These are phyloP conservation scores for Trogon melanurus DNA, from an alignment of 2,113 vertebrate genomes.

Conservation along the genomic window DNA sequence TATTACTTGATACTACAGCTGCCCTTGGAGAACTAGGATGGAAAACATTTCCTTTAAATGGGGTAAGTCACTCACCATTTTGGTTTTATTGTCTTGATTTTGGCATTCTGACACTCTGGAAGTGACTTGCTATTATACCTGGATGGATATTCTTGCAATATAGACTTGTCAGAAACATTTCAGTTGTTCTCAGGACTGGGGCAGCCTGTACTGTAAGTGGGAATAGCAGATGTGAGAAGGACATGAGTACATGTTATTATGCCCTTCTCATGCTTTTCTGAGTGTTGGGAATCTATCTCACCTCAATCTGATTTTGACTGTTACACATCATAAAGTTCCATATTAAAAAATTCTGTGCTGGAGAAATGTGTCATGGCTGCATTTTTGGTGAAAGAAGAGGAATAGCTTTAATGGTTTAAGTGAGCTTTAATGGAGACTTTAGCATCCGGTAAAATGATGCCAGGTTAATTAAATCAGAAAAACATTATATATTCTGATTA, in stretches of 20 bases:
- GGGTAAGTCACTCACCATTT: slow-evolving; percentile 82
- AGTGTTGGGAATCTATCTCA: background rate
- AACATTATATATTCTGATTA: background rate
- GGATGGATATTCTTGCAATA: background rate
- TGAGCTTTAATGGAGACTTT: background rate
- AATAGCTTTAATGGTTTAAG: background rate
- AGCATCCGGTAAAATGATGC: background rate
- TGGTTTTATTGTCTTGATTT: background rate
- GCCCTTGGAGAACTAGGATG: slow-evolving; percentile 92
- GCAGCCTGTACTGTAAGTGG: background rate
- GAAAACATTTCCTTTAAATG: slow-evolving; percentile 94
- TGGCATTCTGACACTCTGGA: background rate
- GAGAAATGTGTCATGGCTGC: background rate
- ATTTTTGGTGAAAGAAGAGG: background rate
- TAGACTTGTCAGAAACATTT: background rate
- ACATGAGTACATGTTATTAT: background rate
- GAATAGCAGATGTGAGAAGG: background rate
- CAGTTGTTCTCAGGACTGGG: background rate
- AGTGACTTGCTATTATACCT: background rate
- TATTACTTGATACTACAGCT: slow-evolving; percentile 92
- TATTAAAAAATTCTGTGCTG: background rate
- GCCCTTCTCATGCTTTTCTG: background rate
- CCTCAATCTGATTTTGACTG: background rate
- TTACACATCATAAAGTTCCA: background rate
- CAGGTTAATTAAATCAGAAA: background rate